Percentiles rank a stretch among this genome's conserved stretches.
phyloP scores from a whole-genome alignment of 1,140 invertebrate species.

The Diuraphis noxia region DNA sequence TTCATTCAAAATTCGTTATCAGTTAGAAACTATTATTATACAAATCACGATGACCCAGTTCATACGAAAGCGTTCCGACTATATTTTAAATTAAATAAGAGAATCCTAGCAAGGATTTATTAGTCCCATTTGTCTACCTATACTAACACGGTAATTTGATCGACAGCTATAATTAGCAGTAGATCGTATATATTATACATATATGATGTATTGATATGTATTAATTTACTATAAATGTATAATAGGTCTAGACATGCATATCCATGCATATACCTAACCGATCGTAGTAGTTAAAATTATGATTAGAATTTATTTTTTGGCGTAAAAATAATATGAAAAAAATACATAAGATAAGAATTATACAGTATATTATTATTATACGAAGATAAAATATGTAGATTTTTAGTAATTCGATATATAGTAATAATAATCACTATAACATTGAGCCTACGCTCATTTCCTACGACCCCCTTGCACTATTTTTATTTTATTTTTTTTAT shows the following conservation, averaged over 20 bases:
- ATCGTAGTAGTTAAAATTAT: background rate
- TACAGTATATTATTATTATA: background rate
- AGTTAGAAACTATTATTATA: background rate
- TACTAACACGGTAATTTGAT: background rate
- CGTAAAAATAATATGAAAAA: background rate
- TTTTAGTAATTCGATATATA: background rate
- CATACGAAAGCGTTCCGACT: background rate
- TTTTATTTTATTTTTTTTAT: conserved; percentile 4
- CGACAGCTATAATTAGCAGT: background rate
- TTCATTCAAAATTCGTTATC: background rate
- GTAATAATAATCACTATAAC: background rate
- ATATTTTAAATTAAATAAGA: background rate
- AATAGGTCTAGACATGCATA: background rate
- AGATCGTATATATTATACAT: background rate
- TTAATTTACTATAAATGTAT: no score
- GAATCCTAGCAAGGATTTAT: background rate
- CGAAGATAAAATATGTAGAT: background rate
- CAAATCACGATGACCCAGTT: background rate
- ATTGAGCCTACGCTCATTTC: background rate
- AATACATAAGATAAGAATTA: background rate
- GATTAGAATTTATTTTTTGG: conserved; percentile 2
- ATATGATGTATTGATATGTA: no score
- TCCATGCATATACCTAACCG: no score
- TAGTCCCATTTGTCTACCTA: background rate
- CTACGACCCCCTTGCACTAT: conserved; percentile 15